These are phyloP conservation scores for Bolinopsis microptera DNA, from an alignment of 37 sponge, comb jelly and placozoan species.

Conservation along the genomic window DNA sequence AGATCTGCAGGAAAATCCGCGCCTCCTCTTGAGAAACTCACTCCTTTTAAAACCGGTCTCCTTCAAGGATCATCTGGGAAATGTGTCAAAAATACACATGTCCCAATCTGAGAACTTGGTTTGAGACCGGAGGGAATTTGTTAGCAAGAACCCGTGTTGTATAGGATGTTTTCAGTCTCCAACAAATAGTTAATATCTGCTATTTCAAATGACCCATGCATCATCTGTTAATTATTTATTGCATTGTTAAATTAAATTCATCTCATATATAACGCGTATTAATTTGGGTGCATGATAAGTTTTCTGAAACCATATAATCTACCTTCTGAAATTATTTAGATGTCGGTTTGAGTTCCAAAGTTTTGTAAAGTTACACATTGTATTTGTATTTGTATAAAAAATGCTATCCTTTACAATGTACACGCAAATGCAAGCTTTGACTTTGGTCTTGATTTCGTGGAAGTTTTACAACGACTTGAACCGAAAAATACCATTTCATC, in stretches of 20 bases:
- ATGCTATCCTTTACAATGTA: not conserved
- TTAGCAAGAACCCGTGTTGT: not conserved
- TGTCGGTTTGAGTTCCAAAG: not conserved
- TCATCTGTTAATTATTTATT: not conserved
- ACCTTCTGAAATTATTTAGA: not conserved
- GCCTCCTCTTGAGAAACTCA: not conserved
- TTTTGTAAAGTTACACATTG: not conserved
- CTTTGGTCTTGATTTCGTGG: too few species aligned
- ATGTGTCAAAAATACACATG: too few species aligned
- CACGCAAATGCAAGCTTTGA: not conserved
- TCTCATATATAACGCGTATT: not conserved
- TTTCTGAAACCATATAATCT: not conserved
- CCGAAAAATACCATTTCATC: too few species aligned
- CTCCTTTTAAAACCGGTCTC: too few species aligned
- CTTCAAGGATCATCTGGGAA: too few species aligned
- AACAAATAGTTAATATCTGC: too few species aligned
- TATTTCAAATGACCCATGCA: too few species aligned
- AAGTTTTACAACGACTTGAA: too few species aligned
- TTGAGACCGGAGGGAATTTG: too few species aligned
- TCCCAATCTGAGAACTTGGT: too few species aligned
- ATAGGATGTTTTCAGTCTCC: not conserved
- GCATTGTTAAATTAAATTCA: not conserved
- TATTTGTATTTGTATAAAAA: not conserved
- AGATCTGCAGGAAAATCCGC: constrained; percentile 40
- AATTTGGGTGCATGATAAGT: not conserved